These are phyloP conservation scores for Calonectris borealis DNA, from an alignment of 2,113 vertebrate species.

Conservation along the genomic window DNA sequence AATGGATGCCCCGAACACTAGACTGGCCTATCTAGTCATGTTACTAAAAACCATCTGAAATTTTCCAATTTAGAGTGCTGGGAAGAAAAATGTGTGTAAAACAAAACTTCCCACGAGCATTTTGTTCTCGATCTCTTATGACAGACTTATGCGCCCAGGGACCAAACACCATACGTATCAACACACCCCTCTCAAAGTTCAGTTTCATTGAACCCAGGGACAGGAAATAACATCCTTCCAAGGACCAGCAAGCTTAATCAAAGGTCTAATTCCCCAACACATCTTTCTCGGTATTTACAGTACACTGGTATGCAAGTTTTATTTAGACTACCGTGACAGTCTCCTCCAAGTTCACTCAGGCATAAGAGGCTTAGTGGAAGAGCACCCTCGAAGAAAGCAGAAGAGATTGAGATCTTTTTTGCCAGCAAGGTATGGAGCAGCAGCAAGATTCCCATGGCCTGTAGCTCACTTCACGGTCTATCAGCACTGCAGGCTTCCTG, in stretches of 20 bases:
- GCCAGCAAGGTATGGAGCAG: background rate
- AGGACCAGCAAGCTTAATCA: background rate
- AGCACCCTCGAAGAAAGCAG: background rate
- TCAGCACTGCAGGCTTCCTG: background rate
- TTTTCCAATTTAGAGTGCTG: background rate
- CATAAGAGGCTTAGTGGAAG: background rate
- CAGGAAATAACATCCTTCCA: background rate
- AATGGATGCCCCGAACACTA: background rate
- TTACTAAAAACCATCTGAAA: background rate
- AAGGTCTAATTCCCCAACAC: background rate
- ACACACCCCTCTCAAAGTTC: background rate
- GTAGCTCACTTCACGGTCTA: background rate
- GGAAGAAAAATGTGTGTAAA: accelerated
- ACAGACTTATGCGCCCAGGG: background rate
- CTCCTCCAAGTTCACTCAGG: background rate
- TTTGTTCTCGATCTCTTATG: accelerated
- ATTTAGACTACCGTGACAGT: background rate
- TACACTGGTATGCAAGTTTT: background rate
- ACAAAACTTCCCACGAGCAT: background rate
- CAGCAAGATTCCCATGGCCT: background rate
- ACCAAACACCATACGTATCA: background rate
- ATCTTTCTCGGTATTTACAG: background rate
- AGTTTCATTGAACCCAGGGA: background rate
- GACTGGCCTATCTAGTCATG: background rate
- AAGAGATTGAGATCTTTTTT: background rate